Conservation (phyloP, 1,140 invertebrate species). For the Brachionus plicatilis region DNA sequence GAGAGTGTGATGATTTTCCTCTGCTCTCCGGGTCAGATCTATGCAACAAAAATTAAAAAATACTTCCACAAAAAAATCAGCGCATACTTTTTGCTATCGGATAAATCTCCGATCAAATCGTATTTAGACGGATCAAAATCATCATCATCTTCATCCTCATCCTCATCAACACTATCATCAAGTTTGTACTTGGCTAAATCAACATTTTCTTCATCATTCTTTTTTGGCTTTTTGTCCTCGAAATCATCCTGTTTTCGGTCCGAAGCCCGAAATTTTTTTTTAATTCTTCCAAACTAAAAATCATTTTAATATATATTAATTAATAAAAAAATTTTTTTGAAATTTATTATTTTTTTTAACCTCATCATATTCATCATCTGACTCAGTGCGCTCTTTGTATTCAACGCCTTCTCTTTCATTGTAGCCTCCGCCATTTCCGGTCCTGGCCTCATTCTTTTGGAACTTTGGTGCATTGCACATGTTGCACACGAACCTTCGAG, state of each 20-base stretch:
- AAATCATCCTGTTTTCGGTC: neutral
- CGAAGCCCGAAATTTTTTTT: conserved; percentile 20
- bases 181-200: conserved; percentile 10
- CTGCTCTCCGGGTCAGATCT: neutral
- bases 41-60: neutral
- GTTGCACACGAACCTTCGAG: conserved; percentile 87
- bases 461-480: conserved; percentile 98
- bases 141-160: conserved; percentile 34
- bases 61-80: neutral
- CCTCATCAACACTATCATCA: neutral
- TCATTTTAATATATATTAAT: neutral
- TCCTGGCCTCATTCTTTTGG: conserved; percentile 74
- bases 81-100: neutral
- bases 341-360: conserved; percentile 52
- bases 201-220: neutral
- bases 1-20: neutral
- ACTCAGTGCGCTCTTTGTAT: conserved; percentile 79
- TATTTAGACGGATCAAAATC: conserved; percentile 39
- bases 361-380: conserved; percentile 85
- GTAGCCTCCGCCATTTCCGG: conserved; percentile 62
- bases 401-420: conserved; percentile 88
- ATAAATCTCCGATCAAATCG: conserved; percentile 8
- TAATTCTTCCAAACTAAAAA: conserved; percentile 38
- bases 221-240: neutral
- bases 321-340: conserved; percentile 14